Evolutionary conservation across 2,888 invertebrate genomes (phyloP), one percentile per base, ranked within the genome.

Genomic region (Stegana nigrithorax): DNA sequence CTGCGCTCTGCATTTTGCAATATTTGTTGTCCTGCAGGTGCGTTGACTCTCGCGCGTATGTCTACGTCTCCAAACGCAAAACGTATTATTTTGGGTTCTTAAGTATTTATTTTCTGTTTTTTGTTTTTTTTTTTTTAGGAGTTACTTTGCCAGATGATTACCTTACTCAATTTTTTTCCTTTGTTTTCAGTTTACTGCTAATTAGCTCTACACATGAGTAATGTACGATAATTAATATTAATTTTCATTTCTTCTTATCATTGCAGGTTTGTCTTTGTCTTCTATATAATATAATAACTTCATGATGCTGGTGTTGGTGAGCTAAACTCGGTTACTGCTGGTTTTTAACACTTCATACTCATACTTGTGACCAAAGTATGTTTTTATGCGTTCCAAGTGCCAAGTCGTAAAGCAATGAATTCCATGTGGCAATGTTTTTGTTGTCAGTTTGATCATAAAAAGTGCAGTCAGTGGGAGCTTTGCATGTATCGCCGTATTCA

Each of bases 201-300:
- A 26, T 25, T 26, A 50, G 21, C 12, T 23, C n/a, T 23, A 23
- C 21, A 45, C 45, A 17, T 21, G 21, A 47, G 7, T 23, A 50
- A n/a, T 26, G 68, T 70, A n/a, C n/a, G n/a, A n/a, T 75, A 73
- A 75, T 73, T 73, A 70, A 70, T 69, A 75, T 75, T 73, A 67
- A 76, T 76, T 66, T 66, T 66, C 65, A 51, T 51, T 67, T 45
- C 64, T 63, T 69, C 32, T 53, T 56, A 63, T 69, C 65, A 17
- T 74, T 76, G 50, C 75, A 76, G 76, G 76, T 76, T 69, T 57
- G 75, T 75, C 61, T 5, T 29, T 29, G 29, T 29, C 10, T 8
- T 45, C 21, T 3, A 21, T 47, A 7, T 10, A 14, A 39, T n/a
- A 17, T n/a, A 39, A 39, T n/a, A n/a, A 39, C 39, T 39, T 39